phyloP scores from a whole-genome alignment of 2,113 vertebrate genomes.

The Girardinichthys multiradiatus region DNA sequence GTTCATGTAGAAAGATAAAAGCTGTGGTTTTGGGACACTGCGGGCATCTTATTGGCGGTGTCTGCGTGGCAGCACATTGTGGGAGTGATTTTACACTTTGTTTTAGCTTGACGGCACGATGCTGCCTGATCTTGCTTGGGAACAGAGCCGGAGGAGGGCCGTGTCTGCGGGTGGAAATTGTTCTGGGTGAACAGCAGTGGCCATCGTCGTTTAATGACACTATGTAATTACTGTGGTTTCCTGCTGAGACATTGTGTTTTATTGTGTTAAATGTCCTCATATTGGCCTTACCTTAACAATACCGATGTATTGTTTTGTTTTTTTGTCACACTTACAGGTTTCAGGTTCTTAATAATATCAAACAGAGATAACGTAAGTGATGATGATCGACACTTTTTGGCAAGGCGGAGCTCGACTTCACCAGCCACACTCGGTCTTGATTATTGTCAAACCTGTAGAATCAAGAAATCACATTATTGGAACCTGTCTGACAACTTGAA shows the following conservation, averaged over 20 bases:
- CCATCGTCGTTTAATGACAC: constrained; percentile 18
- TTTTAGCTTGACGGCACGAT: constrained; percentile 41
- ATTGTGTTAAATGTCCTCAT: constrained; percentile 1
- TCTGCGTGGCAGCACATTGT: constrained; percentile 43
- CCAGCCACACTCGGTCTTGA: background rate
- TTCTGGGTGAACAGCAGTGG: constrained; percentile 31
- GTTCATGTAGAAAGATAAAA: constrained; percentile 13
- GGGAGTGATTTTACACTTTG: constrained; percentile 60
- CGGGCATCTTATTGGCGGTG: constrained; percentile 11
- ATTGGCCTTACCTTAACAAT: no score
- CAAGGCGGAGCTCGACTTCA: no score
- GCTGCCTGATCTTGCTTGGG: constrained; percentile 35
- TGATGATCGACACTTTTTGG: no score
- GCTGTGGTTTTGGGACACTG: constrained; percentile 7
- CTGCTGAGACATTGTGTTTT: constrained; percentile 14
- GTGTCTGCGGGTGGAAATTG: constrained; percentile 28
- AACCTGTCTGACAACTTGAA: background rate
- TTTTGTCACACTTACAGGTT: background rate
- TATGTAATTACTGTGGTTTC: constrained; percentile 44
- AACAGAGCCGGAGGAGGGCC: constrained; percentile 42
- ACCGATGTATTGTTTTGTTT: no score
- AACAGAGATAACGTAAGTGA: no score
- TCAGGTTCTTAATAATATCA: background rate
- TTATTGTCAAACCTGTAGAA: background rate
- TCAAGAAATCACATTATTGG: background rate